phyloP scores from a whole-genome alignment of 2,113 vertebrate genomes.

The Dasypus novemcinctus region DNA sequence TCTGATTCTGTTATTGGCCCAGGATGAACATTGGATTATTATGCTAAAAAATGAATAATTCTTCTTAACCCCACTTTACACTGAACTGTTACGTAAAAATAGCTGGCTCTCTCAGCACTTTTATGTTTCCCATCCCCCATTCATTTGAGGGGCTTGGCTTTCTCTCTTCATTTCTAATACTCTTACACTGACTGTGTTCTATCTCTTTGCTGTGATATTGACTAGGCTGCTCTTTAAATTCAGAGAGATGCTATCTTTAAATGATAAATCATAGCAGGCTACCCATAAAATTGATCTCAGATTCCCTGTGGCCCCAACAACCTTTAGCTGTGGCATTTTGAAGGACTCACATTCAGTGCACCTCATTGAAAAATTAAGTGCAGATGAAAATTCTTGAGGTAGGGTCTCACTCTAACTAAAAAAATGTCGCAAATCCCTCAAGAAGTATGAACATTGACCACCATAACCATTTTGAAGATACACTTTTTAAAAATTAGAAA shows the following conservation, averaged over 20 bases:
- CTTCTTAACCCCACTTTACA: slow-evolving; percentile 35
- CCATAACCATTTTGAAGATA: slow-evolving; percentile 56
- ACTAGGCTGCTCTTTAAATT: slow-evolving; percentile 78
- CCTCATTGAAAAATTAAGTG: slow-evolving; percentile 79
- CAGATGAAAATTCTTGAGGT: slow-evolving; percentile 70
- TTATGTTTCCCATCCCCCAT: not conserved
- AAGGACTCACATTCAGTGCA: slow-evolving; percentile 82
- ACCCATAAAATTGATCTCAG: slow-evolving; percentile 88
- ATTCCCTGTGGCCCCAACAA: slow-evolving; percentile 81
- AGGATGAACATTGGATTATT: slow-evolving; percentile 57
- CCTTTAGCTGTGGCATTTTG: slow-evolving; percentile 86
- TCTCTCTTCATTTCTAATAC: slow-evolving; percentile 72
- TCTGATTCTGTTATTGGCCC: slow-evolving; percentile 68
- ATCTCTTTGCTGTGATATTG: slow-evolving; percentile 72
- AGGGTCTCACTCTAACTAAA: not conserved
- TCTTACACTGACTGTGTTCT: slow-evolving; percentile 67
- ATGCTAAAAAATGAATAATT: slow-evolving; percentile 66
- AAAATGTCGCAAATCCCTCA: slow-evolving; percentile 41
- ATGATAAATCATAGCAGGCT: slow-evolving; percentile 85
- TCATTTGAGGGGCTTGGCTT: not conserved
- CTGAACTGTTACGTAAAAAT: slow-evolving; percentile 73
- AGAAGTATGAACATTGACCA: slow-evolving; percentile 59
- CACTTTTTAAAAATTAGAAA: slow-evolving; percentile 43
- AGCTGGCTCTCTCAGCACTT: slow-evolving; percentile 41
- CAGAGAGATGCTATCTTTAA: slow-evolving; percentile 87